Evolutionary conservation across 2,113 vertebrate genomes (phyloP), one percentile per base, ranked within the genome.

Genomic region (Xenopus laevis): DNA sequence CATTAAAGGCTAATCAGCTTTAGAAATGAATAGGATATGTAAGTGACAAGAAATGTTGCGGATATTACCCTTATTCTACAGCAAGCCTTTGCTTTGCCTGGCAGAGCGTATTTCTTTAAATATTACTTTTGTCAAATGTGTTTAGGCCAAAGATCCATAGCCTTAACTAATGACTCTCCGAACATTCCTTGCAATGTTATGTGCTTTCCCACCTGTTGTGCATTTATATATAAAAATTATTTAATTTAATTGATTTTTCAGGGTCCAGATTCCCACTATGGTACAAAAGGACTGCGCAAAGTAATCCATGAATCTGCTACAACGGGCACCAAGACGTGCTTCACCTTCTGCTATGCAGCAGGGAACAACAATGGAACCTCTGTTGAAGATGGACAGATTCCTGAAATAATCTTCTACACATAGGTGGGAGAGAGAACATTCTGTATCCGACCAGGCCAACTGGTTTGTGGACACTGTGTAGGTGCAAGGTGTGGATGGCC

Each of bases 341-440:
- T 98, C 81, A 98, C 94, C 13, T 98, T 98, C 89, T 98, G 97
- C 81, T 98, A 98, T 10, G 97, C 97, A 0, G 96, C 97, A 0
- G 97, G 97, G 21, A 98, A 98, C 84, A 98, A 98, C 89, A 98
- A 98, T 0, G 97, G 97, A 83, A 98, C 97, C 0, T 98, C 97
- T 0, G 97, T 98, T 84, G 97, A 98, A 87, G 97, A 98, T 6
- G 97, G 97, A 82, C 97, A 98, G 87, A 94, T 98, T 78, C 97
- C 97, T 0, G 97, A 98, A 87, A 91, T 98, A 89, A 98, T 98
- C 89, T 98, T 98, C 89, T 98, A 98, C 85, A 98, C 96, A 91
- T 98, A 98, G 91, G 73, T 72, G 16, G 72, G 76, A 40, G 53
- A 65, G 23, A 8, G 44, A 17, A 71, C 30, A 55, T 8, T 27